A percentile compares a stretch with the other conserved stretches of the same genome.
Evolutionary conservation across 2,113 vertebrate species (phyloP).

Genomic region (Elgaria multicarinata): DNA sequence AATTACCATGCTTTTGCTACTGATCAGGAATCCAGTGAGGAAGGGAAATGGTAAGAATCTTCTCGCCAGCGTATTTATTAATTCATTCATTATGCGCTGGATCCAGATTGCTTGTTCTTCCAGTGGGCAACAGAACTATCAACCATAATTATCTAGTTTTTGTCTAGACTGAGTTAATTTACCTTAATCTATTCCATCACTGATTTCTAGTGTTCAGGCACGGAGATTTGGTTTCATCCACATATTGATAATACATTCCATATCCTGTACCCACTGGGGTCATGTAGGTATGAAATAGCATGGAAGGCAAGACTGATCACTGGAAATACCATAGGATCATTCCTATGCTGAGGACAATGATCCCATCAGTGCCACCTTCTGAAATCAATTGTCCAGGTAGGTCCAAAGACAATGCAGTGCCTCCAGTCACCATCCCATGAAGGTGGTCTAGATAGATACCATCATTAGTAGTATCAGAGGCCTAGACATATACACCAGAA

Average conservation of each 20-base stretch:
- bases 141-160: not conserved
- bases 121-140: not conserved
- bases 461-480: not conserved
- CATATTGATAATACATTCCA: not conserved
- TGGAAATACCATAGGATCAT: not conserved
- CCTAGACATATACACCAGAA: no score
- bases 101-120: not conserved
- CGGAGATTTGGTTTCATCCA: not conserved
- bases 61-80: not conserved
- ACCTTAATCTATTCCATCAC: not conserved
- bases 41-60: no score
- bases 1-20: not conserved
- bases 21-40: not conserved
- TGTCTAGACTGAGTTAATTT: not conserved
- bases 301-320: not conserved
- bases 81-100: no score
- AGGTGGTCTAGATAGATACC: not conserved
- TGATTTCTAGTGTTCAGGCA: not conserved
- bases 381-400: not conserved
- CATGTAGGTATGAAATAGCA: not conserved
- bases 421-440: not conserved
- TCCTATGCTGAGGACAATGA: not conserved
- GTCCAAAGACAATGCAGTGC: not conserved
- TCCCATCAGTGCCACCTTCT: not conserved
- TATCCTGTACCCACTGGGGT: not conserved